phyloP scores from a whole-genome alignment of 2,113 vertebrate species.

The Daphoenositta chrysoptera region DNA sequence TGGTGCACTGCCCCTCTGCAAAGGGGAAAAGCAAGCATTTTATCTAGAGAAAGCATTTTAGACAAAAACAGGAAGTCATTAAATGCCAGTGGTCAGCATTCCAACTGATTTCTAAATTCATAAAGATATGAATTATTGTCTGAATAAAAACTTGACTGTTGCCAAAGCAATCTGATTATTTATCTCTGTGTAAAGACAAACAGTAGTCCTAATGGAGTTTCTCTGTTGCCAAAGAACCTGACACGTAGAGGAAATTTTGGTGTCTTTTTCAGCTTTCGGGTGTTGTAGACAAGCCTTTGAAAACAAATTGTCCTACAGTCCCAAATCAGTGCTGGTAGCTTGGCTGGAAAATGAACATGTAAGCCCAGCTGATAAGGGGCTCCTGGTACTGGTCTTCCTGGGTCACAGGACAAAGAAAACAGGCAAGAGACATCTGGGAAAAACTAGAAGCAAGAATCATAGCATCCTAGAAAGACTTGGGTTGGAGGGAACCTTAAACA shows the following conservation, averaged over 20 bases:
- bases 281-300: neutral
- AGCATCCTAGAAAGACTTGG: neutral
- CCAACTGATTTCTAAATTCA: conserved; percentile 27
- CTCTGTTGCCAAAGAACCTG: conserved; percentile 42
- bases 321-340: neutral
- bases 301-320: neutral
- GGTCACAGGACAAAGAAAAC: neutral
- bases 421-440: neutral
- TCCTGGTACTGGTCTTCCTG: neutral
- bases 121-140: conserved; percentile 52
- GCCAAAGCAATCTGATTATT: conserved; percentile 66
- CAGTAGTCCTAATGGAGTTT: neutral
- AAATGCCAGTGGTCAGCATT: conserved; percentile 32
- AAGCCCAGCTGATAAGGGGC: neutral
- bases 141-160: conserved; percentile 54
- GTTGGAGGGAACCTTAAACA: neutral
- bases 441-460: neutral
- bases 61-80: conserved; percentile 44
- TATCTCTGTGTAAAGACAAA: conserved; percentile 59
- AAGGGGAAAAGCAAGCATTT: neutral
- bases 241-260: conserved; percentile 42
- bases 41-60: conserved; percentile 18
- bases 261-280: conserved; percentile 12
- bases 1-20: neutral
- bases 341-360: neutral